Conservation (phyloP, 2,888 invertebrate species). For the Mystacides longicornis region DNA sequence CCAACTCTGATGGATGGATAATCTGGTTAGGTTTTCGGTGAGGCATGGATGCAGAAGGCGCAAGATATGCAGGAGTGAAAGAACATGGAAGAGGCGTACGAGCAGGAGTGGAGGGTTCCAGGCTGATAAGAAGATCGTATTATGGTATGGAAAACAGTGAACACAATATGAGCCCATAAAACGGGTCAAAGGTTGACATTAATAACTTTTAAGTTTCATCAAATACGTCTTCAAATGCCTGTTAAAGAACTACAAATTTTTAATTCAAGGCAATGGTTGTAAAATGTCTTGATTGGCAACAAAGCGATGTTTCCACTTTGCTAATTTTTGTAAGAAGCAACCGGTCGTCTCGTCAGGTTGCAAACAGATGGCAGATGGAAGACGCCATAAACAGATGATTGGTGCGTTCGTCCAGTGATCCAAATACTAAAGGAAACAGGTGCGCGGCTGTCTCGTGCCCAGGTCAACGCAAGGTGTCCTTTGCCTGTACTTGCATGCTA, state of each 20-base stretch:
- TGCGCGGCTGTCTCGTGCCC: background rate
- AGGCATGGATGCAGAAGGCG: too few relatives aligned
- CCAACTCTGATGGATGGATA: too few relatives aligned
- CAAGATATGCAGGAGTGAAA: too few relatives aligned
- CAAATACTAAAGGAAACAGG: constrained; percentile 1
- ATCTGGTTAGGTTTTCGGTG: too few relatives aligned
- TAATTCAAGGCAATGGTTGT: background rate
- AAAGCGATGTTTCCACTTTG: background rate
- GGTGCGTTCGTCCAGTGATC: background rate
- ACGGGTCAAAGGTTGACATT: too few relatives aligned
- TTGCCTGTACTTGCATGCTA: background rate
- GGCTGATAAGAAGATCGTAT: too few relatives aligned
- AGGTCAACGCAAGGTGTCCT: background rate
- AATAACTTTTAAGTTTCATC: too few relatives aligned
- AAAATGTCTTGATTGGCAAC: background rate
- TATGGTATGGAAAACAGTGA: too few relatives aligned
- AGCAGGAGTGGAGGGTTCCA: too few relatives aligned
- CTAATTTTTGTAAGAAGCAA: background rate
- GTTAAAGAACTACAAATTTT: background rate
- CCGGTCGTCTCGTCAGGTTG: background rate
- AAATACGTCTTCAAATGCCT: too few relatives aligned
- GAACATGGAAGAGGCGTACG: too few relatives aligned
- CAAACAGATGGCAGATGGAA: background rate
- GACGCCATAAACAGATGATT: background rate
- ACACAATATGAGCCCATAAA: too few relatives aligned